These are phyloP conservation scores for Egretta garzetta DNA, from an alignment of 2,113 vertebrate genomes.

Conservation along the genomic window DNA sequence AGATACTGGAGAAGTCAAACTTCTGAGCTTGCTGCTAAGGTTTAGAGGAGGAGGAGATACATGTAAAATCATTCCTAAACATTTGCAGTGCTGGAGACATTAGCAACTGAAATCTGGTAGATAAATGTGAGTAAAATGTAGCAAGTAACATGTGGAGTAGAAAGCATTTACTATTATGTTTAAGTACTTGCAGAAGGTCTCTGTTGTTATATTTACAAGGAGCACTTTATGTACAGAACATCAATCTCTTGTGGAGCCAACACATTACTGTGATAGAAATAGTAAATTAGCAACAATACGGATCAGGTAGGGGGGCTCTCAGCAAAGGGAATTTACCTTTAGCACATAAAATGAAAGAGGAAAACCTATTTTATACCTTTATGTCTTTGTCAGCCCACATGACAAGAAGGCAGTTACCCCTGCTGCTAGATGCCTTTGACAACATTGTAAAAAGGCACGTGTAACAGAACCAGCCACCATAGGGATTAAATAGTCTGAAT, in stretches of 20 bases:
- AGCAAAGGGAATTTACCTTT: background rate
- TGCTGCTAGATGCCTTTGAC: slow-evolving; percentile 7
- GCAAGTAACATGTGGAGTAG: background rate
- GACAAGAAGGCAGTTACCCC: background rate
- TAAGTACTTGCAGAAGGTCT: background rate
- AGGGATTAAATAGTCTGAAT: background rate
- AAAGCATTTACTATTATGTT: background rate
- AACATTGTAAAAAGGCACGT: background rate
- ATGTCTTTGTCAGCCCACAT: slow-evolving; percentile 27
- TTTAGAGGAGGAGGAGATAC: background rate
- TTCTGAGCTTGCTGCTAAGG: background rate
- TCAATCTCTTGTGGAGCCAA: background rate
- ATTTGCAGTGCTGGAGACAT: background rate
- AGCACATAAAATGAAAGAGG: background rate
- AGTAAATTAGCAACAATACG: background rate
- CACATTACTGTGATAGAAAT: slow-evolving; percentile 9
- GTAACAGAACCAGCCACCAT: background rate
- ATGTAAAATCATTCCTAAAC: background rate
- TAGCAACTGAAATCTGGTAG: background rate
- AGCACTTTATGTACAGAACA: slow-evolving; percentile 8
- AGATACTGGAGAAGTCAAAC: background rate
- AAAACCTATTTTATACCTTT: background rate
- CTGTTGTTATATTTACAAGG: slow-evolving; percentile 32
- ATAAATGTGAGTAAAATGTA: slow-evolving; percentile 13
- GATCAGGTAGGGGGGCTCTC: slow-evolving; percentile 5